Conservation (phyloP, 1,140 invertebrate species). For the Pteromalus puparum region DNA sequence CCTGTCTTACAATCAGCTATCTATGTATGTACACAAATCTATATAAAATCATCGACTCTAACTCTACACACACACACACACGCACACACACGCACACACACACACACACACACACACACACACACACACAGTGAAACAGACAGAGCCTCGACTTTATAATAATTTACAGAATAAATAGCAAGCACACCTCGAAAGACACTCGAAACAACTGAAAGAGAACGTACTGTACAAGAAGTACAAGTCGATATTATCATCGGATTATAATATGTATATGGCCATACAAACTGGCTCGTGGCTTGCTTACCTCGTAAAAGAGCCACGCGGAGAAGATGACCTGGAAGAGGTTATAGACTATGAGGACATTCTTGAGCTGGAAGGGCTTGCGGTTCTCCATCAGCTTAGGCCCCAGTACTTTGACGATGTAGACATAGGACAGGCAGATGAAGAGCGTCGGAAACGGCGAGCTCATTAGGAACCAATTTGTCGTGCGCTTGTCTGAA, state of each 20-base stretch:
- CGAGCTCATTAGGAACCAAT: conserved; percentile 90
- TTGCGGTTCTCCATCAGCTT: conserved; percentile 91
- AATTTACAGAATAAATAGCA: not conserved
- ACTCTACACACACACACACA: too few species aligned
- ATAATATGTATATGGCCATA: too few species aligned
- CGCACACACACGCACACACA: too few species aligned
- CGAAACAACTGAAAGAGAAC: not conserved
- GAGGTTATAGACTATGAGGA: conserved; percentile 90
- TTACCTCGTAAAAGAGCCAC: conserved; percentile 90
- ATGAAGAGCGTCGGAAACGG: conserved; percentile 88
- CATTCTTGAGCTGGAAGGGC: conserved; percentile 86
- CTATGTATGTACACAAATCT: not conserved
- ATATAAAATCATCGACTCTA: too few species aligned
- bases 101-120: too few species aligned
- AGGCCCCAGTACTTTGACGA: conserved; percentile 87
- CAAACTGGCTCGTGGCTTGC: too few species aligned
- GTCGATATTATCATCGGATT: too few species aligned
- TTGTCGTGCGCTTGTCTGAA: conserved; percentile 86
- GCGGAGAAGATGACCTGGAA: conserved; percentile 89
- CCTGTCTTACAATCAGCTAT: not conserved
- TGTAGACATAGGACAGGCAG: conserved; percentile 85
- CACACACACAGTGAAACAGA: too few species aligned
- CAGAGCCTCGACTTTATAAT: too few species aligned
- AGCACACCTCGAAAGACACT: not conserved
- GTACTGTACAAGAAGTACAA: not conserved